Evolutionary conservation across 2,113 vertebrate genomes (phyloP), one percentile per base, ranked within the genome.

Genomic region (Castor canadensis): DNA sequence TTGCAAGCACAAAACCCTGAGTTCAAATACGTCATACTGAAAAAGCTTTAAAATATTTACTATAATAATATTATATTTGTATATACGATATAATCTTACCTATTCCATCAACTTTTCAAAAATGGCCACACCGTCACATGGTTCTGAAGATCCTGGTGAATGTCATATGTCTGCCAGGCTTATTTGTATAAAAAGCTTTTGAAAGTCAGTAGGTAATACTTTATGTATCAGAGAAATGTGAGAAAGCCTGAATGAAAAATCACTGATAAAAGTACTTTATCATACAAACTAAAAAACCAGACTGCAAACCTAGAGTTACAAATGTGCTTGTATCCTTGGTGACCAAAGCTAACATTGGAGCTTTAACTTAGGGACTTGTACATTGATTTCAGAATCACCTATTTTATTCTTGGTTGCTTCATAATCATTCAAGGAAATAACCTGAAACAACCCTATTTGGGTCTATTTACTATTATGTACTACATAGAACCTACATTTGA

Each of bases 141-240:
- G 35, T 26, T 1, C 67, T 81, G 22, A 92, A 43, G 16, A 82
- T 82, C 11, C 26, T 88, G 19, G 16, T 83, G 47, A 84, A 83
- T 66, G 12, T 73, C 12, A 88, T 72, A 77, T 72, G 26, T 67
- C 45, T 71, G 28, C 4, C 43, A 94, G 58, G 17, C 32, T 94
- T 93, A 79, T 84, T 89, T 94, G 16, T 86, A 88, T 88, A 60
- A 87, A 92, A 89, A 0, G 58, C 84, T 87, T 92, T 43, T 6
- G 12, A 49, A 89, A 91, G 40, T 81, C 60, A 16, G 6, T 60
- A 26, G 28, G 19, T 49, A 58, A 13, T 75, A 52, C 9, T 56
- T 72, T 47, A 86, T 60, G 17, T 17, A 47, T 92, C 43, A 82
- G 72, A 88, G 26, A 88, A 92, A 17, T 49, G 7, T 45, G 58